These are phyloP conservation scores for Eciton burchellii DNA, from an alignment of 1,140 invertebrate genomes.

Conservation along the genomic window DNA sequence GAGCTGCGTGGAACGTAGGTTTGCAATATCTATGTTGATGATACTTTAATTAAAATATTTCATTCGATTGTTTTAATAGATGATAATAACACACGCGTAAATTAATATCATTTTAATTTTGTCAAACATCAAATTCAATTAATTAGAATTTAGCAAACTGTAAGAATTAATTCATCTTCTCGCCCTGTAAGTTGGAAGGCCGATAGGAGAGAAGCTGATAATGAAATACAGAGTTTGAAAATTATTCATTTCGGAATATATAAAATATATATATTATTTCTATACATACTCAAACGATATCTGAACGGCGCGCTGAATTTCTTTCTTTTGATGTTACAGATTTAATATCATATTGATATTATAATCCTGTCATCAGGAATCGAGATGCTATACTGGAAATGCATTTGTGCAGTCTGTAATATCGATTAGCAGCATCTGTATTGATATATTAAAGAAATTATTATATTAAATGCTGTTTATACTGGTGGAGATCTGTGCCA, in stretches of 20 bases:
- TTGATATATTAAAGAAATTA: neutral
- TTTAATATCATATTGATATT: no score
- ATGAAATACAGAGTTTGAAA: no score
- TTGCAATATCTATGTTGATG: neutral
- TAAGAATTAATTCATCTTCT: no score
- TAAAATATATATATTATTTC: neutral
- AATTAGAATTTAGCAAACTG: neutral
- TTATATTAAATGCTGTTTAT: neutral
- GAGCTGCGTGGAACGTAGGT: neutral
- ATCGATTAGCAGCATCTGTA: neutral
- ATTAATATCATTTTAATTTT: neutral
- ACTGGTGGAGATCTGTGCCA: neutral
- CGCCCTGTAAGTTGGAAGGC: no score
- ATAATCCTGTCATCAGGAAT: neutral
- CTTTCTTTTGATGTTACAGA: no score
- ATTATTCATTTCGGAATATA: neutral
- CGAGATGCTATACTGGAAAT: neutral
- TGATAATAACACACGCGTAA: neutral
- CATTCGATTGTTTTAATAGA: neutral
- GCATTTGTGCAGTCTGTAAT: neutral
- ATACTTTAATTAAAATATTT: slow-evolving; percentile 14
- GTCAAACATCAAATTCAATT: slow-evolving; percentile 13
- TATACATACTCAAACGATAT: neutral
- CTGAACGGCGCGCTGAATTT: neutral
- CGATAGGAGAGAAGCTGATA: no score